Percentiles rank a stretch among this genome's conserved stretches.
Conservation (phyloP, 2,797 vertebrate species). For the Rousettus madagascariensis region DNA sequence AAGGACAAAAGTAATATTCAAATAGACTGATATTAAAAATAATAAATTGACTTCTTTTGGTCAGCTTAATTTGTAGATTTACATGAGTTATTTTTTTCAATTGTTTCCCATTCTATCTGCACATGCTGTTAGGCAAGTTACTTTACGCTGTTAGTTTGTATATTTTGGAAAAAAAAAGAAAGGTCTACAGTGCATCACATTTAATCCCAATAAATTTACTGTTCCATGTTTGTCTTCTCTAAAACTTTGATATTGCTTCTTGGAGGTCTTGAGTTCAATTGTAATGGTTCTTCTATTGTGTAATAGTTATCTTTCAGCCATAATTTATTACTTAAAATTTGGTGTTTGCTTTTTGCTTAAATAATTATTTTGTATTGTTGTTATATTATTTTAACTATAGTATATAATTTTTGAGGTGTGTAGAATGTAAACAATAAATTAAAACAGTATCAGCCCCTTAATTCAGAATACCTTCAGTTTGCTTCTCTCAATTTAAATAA, state of each 20-base stretch:
- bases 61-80: neutral
- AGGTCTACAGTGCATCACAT: neutral
- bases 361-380: neutral
- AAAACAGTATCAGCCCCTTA: neutral
- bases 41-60: neutral
- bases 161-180: neutral
- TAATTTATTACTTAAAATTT: neutral
- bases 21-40: neutral
- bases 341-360: neutral
- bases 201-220: neutral
- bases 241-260: neutral
- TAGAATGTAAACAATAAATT: neutral
- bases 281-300: neutral
- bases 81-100: neutral
- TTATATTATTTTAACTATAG: neutral
- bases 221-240: neutral
- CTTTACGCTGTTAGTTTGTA: neutral
- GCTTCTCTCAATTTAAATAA: neutral
- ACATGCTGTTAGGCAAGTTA: neutral
- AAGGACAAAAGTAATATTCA: neutral
- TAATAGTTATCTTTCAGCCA: neutral
- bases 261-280: neutral
- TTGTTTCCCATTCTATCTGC: neutral
- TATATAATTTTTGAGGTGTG: neutral
- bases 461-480: neutral